These are phyloP conservation scores for Cylas formicarius DNA, from an alignment of 1,140 invertebrate species.

Conservation along the genomic window DNA sequence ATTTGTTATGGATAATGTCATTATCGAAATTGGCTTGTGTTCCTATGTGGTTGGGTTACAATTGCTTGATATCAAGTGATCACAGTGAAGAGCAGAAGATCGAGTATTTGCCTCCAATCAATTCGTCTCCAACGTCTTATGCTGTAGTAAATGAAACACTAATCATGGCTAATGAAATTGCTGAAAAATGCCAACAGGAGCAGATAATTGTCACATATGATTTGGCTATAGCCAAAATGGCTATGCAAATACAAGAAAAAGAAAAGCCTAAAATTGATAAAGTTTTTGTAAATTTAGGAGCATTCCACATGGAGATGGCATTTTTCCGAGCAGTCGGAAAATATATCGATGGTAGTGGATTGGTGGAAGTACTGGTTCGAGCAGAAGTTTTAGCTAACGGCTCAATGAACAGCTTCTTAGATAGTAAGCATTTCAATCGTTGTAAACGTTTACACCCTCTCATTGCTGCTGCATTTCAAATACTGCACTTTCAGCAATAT, in stretches of 20 bases:
- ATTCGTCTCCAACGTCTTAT: slow-evolving; percentile 22
- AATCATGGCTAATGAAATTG: slow-evolving; percentile 17
- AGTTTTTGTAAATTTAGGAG: slow-evolving; percentile 32
- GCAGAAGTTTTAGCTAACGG: slow-evolving; percentile 36
- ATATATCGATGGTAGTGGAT: slow-evolving; percentile 36
- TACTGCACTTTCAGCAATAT: slow-evolving; percentile 27
- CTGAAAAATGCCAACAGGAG: slow-evolving; percentile 19
- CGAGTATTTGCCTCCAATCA: slow-evolving; percentile 26
- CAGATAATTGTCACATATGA: slow-evolving; percentile 36
- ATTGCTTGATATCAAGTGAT: slow-evolving; percentile 27
- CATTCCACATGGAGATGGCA: slow-evolving; percentile 41
- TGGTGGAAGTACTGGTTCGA: slow-evolving; percentile 36
- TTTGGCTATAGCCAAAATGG: slow-evolving; percentile 40
- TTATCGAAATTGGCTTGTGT: slow-evolving; percentile 29
- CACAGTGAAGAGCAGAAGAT: slow-evolving; percentile 33
- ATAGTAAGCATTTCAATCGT: slow-evolving; percentile 41
- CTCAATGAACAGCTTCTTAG: slow-evolving; percentile 39
- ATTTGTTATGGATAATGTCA: slow-evolving; percentile 35
- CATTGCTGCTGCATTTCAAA: slow-evolving; percentile 29
- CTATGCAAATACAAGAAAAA: slow-evolving; percentile 38
- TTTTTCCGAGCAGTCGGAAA: slow-evolving; percentile 42
- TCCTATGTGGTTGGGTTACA: slow-evolving; percentile 38
- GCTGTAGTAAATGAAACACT: slow-evolving; percentile 25
- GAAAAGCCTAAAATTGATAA: slow-evolving; percentile 27
- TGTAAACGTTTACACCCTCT: slow-evolving; percentile 42